These are phyloP conservation scores for Drosophila prosaltans DNA, from an alignment of 1,140 invertebrate species.

Conservation along the genomic window DNA sequence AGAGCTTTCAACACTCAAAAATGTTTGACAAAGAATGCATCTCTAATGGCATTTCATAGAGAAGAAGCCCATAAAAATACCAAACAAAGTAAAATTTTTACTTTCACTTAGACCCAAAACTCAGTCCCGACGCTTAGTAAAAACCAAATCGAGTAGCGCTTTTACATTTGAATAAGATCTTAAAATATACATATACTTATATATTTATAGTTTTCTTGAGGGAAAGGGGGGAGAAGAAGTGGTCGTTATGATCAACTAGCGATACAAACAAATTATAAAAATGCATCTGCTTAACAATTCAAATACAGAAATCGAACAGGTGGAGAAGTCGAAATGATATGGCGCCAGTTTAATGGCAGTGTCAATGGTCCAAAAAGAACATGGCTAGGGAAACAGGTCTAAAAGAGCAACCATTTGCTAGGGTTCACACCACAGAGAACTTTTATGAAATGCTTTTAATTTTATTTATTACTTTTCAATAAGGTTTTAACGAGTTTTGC, in stretches of 20 bases:
- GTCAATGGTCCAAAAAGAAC: background rate
- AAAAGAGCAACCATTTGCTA: background rate
- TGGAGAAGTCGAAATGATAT: slow-evolving; percentile 28
- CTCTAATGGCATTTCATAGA: slow-evolving; percentile 59
- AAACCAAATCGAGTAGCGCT: slow-evolving; percentile 56
- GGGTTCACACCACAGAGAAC: background rate
- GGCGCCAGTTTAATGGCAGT: slow-evolving; percentile 43
- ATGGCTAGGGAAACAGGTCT: background rate
- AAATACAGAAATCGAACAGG: slow-evolving; percentile 34
- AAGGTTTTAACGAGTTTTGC: too few species aligned
- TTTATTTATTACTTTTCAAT: too few species aligned
- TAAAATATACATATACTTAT: slow-evolving; percentile 1
- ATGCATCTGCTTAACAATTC: slow-evolving; percentile 55
- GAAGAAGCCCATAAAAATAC: slow-evolving; percentile 62
- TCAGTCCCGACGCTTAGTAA: background rate
- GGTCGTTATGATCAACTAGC: slow-evolving; percentile 54
- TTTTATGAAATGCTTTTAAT: background rate
- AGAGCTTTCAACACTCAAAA: slow-evolving; percentile 75
- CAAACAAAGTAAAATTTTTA: slow-evolving; percentile 54
- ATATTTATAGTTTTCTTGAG: too few species aligned
- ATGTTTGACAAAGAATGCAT: slow-evolving; percentile 70
- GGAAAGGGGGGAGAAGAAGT: background rate
- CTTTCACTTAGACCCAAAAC: slow-evolving; percentile 68
- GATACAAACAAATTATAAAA: slow-evolving; percentile 77
- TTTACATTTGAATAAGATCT: slow-evolving; percentile 41